Evolutionary conservation across 1,140 invertebrate genomes (phyloP).

Genomic region (Drosophila dunni): DNA sequence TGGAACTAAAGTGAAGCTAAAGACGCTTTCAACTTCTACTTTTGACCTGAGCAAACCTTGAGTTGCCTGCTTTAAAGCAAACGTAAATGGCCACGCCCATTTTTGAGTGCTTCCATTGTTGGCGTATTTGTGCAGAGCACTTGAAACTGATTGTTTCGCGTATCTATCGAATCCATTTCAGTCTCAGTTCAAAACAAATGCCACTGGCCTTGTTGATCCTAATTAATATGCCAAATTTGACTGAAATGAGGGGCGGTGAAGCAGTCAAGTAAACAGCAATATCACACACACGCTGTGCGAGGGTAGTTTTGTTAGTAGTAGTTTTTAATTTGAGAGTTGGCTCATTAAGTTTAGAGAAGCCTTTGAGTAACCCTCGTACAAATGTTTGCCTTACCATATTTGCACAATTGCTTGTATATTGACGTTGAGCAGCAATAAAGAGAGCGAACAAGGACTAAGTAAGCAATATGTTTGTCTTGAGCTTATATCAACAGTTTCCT

Average conservation of each 20-base stretch:
- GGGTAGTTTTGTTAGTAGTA: conserved; percentile 3
- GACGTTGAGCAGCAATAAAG: conserved; percentile 9
- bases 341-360: neutral
- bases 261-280: conserved; percentile 11
- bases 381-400: neutral
- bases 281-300: conserved; percentile 3
- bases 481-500: conserved; percentile 35
- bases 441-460: conserved; percentile 50
- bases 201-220: conserved; percentile 33
- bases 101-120: neutral
- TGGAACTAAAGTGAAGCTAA: neutral
- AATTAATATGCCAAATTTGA: conserved; percentile 42
- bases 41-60: conserved; percentile 10
- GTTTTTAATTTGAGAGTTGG: neutral
- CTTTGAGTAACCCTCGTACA: neutral
- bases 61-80: conserved; percentile 16
- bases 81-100: conserved; percentile 47
- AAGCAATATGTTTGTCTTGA: conserved; percentile 71
- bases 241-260: conserved; percentile 11
- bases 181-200: neutral
- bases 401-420: conserved; percentile 29
- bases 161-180: conserved; percentile 10
- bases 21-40: conserved; percentile 2
- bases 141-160: neutral
- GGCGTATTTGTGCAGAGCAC: neutral